Base-by-base conservation (phyloP, 2,797 vertebrate genomes). In the Nyctibius grandis region DNA sequence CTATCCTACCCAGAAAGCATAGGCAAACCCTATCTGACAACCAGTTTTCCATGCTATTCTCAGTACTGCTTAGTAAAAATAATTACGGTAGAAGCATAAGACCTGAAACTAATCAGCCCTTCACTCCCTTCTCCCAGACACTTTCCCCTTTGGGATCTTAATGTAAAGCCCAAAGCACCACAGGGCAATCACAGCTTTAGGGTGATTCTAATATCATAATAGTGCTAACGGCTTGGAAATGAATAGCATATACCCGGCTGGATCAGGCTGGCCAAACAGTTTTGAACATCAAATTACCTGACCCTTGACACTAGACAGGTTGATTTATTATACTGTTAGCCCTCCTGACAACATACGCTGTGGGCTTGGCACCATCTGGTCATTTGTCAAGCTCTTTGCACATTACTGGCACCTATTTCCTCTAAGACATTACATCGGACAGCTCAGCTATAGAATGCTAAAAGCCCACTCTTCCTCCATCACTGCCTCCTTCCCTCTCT, bases 311-410 rank as follows among this genome's bases (percentile, higher is more conserved):
- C 12, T 34, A 93, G 96, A 79, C 93, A 97, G 96, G 96, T 96
- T 97, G 97, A 98, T 97, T 96, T 97, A 98, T 97, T 93, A 95
- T 81, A 96, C 96, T 76, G 87, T 96, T 70, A 79, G 87, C 15
- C 9, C 68, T 61, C 93, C 91, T 95, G 97, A 97, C 93, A 98
- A 89, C 72, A 59, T 12, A 44, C 84, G 77, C 54, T 20, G 48
- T 61, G 77, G 93, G 93, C 81, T 78, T 59, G 74, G 96, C 91
- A 94, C 88, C 91, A 89, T 95, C 93, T 96, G 96, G 86, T 94
- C 96, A 92, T 97, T 97, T 98, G 96, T 98, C 97, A 97, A 97
- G 96, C 91, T 97, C 96, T 95, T 59, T 94, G 93, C 93, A 72
- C 94, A 76, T 91, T 59, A 84, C 91, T 79, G 78, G 93, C 94